Percentiles rank a stretch among this genome's conserved stretches.
Conservation (phyloP, 1,140 invertebrate genomes). For the Cydia fagiglandana region DNA sequence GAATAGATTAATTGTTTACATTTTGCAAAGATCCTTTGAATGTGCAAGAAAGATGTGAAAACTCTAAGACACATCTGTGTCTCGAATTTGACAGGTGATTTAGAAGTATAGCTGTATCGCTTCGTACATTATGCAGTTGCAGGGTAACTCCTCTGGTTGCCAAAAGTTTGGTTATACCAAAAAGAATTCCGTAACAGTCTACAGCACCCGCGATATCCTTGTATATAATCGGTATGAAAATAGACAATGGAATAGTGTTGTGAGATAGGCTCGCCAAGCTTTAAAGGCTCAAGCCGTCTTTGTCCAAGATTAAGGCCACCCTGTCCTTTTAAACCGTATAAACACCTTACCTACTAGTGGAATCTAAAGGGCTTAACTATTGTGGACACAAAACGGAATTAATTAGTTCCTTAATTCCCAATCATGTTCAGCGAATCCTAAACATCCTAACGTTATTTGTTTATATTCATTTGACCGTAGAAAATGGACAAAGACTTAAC, state of each 20-base stretch:
- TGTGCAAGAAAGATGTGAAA: too few relatives aligned
- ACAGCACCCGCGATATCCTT: neutral
- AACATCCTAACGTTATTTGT: too few relatives aligned
- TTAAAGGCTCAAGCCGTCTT: neutral
- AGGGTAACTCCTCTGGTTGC: too few relatives aligned
- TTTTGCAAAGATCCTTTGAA: neutral
- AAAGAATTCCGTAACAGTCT: neutral
- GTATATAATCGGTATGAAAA: neutral
- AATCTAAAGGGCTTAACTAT: neutral
- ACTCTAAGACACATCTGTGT: too few relatives aligned
- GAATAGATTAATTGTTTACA: too few relatives aligned
- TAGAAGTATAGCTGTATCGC: too few relatives aligned
- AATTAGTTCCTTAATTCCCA: neutral
- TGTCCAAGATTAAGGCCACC: constrained; percentile 3
- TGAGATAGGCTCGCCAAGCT: neutral
- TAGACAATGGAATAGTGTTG: neutral
- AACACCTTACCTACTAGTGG: neutral
- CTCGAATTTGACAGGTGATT: too few relatives aligned
- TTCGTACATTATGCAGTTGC: too few relatives aligned
- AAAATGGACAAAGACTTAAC: too few relatives aligned
- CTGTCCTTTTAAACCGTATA: neutral
- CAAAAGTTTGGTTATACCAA: neutral
- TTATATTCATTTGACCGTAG: too few relatives aligned
- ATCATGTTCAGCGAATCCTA: too few relatives aligned
- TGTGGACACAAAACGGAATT: neutral